Evolutionary conservation across 2,113 vertebrate genomes (phyloP).

Genomic region (Cyprinodon variegatus): DNA sequence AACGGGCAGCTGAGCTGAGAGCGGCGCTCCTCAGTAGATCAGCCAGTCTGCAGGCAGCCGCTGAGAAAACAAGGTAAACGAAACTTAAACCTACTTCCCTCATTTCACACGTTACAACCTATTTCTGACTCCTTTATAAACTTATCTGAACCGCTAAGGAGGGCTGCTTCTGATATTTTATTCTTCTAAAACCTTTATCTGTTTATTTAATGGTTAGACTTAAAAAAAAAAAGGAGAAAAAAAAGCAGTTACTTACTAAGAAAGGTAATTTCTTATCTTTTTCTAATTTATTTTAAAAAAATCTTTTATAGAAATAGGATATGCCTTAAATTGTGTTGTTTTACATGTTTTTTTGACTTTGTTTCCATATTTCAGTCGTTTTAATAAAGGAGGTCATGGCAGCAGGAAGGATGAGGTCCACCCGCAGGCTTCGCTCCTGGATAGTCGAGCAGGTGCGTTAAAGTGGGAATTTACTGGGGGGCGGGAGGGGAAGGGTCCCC

Average conservation of each 20-base stretch:
- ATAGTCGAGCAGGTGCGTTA: slow-evolving; percentile 83
- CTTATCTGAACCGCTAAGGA: not conserved
- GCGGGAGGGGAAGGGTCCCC: slow-evolving; percentile 4
- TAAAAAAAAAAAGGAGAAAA: not conserved
- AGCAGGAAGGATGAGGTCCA: slow-evolving; percentile 73
- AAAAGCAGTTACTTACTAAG: not conserved
- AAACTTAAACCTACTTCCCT: slow-evolving; percentile 47
- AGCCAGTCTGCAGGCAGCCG: not conserved
- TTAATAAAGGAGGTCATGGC: slow-evolving; percentile 71
- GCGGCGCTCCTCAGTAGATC: too few species aligned
- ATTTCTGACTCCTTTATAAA: slow-evolving; percentile 16
- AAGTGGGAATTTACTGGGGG: not conserved
- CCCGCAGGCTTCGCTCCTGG: slow-evolving; percentile 86
- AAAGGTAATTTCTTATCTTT: not conserved
- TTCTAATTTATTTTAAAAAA: not conserved
- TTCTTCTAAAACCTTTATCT: not conserved
- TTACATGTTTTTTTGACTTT: not conserved
- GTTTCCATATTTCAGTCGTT: not conserved
- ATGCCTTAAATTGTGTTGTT: too few species aligned
- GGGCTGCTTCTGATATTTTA: not conserved
- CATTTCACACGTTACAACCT: not conserved
- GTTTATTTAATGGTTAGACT: not conserved
- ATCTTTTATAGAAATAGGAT: not conserved
- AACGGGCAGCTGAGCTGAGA: slow-evolving; percentile 33
- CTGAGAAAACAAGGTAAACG: slow-evolving; percentile 65